Conservation (phyloP, 2,113 vertebrate species). For the Hippocampus zosterae region DNA sequence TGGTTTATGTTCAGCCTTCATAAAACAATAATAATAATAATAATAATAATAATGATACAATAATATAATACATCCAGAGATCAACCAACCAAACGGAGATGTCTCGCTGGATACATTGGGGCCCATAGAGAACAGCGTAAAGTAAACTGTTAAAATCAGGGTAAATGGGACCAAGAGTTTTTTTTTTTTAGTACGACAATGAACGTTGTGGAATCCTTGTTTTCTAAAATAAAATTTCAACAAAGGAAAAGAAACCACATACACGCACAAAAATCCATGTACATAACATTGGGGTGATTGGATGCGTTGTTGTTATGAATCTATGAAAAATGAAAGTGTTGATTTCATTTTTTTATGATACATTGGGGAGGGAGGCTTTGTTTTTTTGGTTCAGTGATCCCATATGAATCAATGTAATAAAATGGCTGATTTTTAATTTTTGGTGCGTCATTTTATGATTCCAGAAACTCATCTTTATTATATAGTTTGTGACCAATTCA, state of each 20-base stretch:
- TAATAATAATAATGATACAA: neutral
- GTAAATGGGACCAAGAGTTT: constrained; percentile 15
- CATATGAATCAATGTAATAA: neutral
- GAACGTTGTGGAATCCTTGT: too few species aligned
- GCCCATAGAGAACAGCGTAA: neutral
- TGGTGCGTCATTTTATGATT: neutral
- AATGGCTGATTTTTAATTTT: neutral
- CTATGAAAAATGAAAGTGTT: neutral
- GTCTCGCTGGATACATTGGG: neutral
- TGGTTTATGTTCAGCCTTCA: constrained; percentile 26
- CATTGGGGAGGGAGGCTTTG: neutral
- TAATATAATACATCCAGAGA: neutral
- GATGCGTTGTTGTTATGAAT: neutral
- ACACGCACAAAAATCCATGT: too few species aligned
- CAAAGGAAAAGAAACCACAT: too few species aligned
- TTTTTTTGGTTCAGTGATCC: neutral
- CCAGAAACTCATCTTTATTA: neutral
- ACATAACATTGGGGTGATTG: neutral
- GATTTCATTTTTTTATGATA: neutral
- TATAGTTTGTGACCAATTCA: neutral
- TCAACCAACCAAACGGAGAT: neutral
- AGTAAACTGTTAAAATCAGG: constrained; percentile 32
- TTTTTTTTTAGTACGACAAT: neutral
- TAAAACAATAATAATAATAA: constrained; percentile 14
- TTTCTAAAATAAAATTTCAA: too few species aligned